These are phyloP conservation scores for Mellilla xanthometata DNA, from an alignment of 2,888 invertebrate genomes.

Conservation along the genomic window DNA sequence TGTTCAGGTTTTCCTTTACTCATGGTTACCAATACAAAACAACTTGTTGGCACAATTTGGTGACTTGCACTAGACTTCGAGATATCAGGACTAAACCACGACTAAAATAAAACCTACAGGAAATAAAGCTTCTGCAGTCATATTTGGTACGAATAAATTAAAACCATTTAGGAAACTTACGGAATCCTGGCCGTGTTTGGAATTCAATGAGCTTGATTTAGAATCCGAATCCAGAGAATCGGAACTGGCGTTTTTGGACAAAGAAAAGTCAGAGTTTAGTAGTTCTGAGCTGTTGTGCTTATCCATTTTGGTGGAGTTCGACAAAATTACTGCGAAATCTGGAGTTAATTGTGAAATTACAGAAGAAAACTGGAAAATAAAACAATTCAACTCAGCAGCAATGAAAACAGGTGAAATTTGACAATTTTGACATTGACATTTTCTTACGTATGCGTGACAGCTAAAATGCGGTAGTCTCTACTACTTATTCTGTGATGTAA, in stretches of 20 bases:
- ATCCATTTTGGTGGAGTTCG: slow-evolving; percentile 69
- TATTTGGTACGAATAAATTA: slow-evolving; percentile 32
- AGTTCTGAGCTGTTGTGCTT: slow-evolving; percentile 86
- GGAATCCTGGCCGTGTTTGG: slow-evolving; percentile 91
- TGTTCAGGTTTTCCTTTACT: slow-evolving; percentile 58
- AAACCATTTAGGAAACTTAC: slow-evolving; percentile 82
- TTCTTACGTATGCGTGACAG: no score
- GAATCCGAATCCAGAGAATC: slow-evolving; percentile 93
- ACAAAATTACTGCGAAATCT: no score
- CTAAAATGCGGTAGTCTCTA: no score
- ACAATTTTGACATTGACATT: no score
- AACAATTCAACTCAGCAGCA: no score
- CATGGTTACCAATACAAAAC: slow-evolving; percentile 34
- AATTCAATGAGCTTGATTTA: slow-evolving; percentile 92
- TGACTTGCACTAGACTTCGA: neutral
- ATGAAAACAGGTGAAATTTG: no score
- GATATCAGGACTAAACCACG: slow-evolving; percentile 10
- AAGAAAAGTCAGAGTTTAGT: slow-evolving; percentile 84
- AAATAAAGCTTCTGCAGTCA: slow-evolving; percentile 52
- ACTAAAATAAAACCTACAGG: slow-evolving; percentile 51
- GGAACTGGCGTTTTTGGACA: slow-evolving; percentile 89
- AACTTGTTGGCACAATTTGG: no score
- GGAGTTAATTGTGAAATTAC: no score
- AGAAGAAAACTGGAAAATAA: no score
- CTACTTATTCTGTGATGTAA: no score